Base-by-base conservation (phyloP, 2,888 invertebrate genomes). In the Andrena praecox region DNA sequence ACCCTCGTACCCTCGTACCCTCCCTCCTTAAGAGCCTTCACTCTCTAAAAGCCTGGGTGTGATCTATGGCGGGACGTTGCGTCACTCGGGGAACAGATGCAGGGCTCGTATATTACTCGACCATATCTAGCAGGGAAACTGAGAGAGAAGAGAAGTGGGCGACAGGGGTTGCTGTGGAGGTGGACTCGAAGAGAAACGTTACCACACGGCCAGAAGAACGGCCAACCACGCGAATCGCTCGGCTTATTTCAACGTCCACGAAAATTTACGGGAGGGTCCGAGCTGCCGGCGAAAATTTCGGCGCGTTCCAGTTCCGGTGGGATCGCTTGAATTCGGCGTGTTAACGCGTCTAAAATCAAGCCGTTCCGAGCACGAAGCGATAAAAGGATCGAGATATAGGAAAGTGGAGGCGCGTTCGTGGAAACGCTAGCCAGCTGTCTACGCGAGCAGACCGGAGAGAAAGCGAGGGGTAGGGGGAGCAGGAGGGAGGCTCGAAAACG, bases 1-100 rank as follows among this genome's bases (percentile, higher is more conserved):
- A 59, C 80, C 79, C 85, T 79, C 80, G 35, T 35, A 35, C 35
- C 35, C 35, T 79, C 92, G 93, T 78, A 59, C 80, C 79, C 85
- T 79, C 80, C 79, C 85, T 80, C 82, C 82, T 85, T 94, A 94
- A 94, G 94, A 95, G 95, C 95, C 95, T 95, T 95, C 95, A 95
- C 94, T 95, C 95, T 93, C 93, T 95, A 95, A 95, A 95, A 95
- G 95, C 95, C 95, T 95, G 95, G 93, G 93, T 93, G 94, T 95
- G 95, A 95, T 95, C 95, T 95, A 95, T 95, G 95, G 95, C 95
- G 94, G 95, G 95, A 95, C 95, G 95, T 95, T 95, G 95, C 95
- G 95, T 95, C 95, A 95, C 95, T 95, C 93, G 91, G 90, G 91
- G 93, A 94, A 93, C 93, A 94, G 93, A 94, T 93, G 94, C 93